phyloP scores from a whole-genome alignment of 2,888 invertebrate genomes.

The Athrips mouffetella region DNA sequence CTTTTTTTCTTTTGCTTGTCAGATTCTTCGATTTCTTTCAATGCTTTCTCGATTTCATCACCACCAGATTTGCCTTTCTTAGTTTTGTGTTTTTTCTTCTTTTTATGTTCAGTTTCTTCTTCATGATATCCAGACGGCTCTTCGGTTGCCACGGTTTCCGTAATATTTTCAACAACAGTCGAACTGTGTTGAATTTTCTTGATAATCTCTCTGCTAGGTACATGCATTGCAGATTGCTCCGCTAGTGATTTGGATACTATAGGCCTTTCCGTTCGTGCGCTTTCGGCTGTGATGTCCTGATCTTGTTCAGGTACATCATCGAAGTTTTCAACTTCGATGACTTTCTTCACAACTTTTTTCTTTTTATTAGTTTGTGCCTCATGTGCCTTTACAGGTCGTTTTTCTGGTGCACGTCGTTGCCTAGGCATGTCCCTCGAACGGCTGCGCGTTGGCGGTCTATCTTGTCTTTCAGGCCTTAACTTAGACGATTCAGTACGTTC shows the following conservation, averaged over 20 bases:
- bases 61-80: conserved; percentile 53
- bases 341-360: conserved; percentile 58
- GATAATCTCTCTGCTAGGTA: conserved; percentile 32
- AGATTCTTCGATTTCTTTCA: conserved; percentile 66
- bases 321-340: conserved; percentile 65
- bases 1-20: conserved; percentile 61
- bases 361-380: conserved; percentile 55
- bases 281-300: conserved; percentile 26
- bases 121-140: conserved; percentile 27
- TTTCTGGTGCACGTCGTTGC: conserved; percentile 61
- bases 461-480: conserved; percentile 34
- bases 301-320: conserved; percentile 45
- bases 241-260: conserved; percentile 17
- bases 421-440: conserved; percentile 62
- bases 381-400: conserved; percentile 54
- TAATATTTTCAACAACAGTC: conserved; percentile 47
- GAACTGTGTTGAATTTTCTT: conserved; percentile 55
- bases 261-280: neutral
- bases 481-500: conserved; percentile 35
- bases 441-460: conserved; percentile 48
- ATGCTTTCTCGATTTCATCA: conserved; percentile 66
- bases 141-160: conserved; percentile 33
- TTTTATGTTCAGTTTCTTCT: conserved; percentile 39
- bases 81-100: conserved; percentile 63
- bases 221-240: conserved; percentile 22